Evolutionary conservation across 2,797 vertebrate species (phyloP), one percentile per base, ranked within the genome.

Genomic region (Dicrostonyx torquatus): DNA sequence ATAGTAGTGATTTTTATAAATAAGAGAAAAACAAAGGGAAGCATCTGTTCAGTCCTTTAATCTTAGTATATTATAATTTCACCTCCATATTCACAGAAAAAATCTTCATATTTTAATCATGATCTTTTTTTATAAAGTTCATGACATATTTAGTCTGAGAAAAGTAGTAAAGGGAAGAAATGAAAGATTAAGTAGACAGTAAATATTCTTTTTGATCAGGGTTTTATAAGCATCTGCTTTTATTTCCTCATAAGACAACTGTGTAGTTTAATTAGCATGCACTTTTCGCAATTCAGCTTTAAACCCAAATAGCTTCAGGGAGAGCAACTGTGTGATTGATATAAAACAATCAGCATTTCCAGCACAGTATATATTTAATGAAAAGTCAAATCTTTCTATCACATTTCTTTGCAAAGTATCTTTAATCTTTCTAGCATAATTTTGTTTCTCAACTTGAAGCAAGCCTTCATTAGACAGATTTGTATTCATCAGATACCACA

Each of bases 261-360:
- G 12, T 73, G 3, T 31, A 79, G 10, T 80, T 92, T 77, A n/a
- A 94, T 93, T 79, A 80, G 85, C 6, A 14, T 34, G 45, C 85
- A 92, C n/a, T 70, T 40, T 68, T 24, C 64, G 15, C 14, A 90
- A 96, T 86, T 93, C 68, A 95, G 45, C 17, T 89, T 83, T 83
- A 91, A 93, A 78, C 1, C 5, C 72, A 91, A 91, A 95, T 80
- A 72, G 29, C 31, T 94, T 79, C 64, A 70, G 86, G 53, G 43
- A 92, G 37, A 94, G 22, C 34, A 68, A 43, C 70, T 80, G 20
- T 22, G 45, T 70, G 58, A 73, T 91, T 92, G 84, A 60, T 29
- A 89, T 89, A 94, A 93, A 94, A 78, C 26, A 89, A 92, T 87
- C 62, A 94, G 18, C 58, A 73, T 82, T 93, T 95, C 64, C 91